These are phyloP conservation scores for Aspidoscelis tigris DNA, from an alignment of 2,113 vertebrate species.

Conservation along the genomic window DNA sequence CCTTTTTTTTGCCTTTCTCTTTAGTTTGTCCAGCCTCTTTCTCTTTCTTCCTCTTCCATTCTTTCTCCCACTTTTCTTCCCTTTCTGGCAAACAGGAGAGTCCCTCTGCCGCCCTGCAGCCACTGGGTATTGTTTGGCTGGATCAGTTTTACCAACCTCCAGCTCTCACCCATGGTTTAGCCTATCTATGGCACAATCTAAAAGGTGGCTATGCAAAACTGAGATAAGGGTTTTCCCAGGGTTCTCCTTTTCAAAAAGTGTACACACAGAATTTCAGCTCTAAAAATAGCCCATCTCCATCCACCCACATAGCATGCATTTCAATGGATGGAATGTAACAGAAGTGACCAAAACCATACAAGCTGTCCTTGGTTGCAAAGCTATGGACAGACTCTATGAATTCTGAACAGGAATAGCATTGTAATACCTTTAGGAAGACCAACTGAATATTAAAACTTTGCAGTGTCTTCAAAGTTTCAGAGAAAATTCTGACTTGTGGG, in stretches of 20 bases:
- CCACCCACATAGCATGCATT: too few relatives aligned
- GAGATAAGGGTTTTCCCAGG: background rate
- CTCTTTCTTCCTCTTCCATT: too few relatives aligned
- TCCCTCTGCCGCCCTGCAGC: too few relatives aligned
- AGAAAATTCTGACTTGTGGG: background rate
- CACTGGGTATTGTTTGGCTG: too few relatives aligned
- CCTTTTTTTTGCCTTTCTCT: too few relatives aligned
- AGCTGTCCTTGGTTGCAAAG: background rate
- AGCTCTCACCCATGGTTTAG: too few relatives aligned
- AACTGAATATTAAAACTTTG: background rate
- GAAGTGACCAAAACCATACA: conserved; percentile 10
- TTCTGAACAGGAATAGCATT: conserved; percentile 12
- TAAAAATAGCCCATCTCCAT: background rate
- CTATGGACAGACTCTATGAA: background rate
- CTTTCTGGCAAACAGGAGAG: too few relatives aligned
- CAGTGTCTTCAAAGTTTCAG: background rate
- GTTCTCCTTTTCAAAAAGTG: too few relatives aligned
- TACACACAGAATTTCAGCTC: background rate
- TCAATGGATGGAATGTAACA: background rate
- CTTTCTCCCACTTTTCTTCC: too few relatives aligned
- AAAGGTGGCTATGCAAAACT: background rate
- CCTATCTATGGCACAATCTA: background rate
- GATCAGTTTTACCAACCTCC: too few relatives aligned
- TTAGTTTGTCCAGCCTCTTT: too few relatives aligned
- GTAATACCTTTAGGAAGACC: background rate